Evolutionary conservation across 1,140 invertebrate genomes (phyloP), one percentile per base, ranked within the genome.

Genomic region (Aradophagus sp.): DNA sequence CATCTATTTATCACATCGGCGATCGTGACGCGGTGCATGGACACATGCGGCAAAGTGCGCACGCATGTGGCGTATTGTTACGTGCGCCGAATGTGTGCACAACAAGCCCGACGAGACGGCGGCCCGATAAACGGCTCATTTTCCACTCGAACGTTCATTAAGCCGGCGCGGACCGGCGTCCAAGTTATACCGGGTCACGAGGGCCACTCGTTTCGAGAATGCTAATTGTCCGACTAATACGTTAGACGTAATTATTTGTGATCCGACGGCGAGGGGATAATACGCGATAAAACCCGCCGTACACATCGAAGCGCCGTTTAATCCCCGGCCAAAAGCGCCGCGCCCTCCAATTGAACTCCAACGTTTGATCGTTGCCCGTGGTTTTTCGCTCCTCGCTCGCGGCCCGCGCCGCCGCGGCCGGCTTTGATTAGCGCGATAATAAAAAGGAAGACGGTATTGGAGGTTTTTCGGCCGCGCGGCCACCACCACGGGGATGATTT

Each of bases 131-230:
- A 71, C 59, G 53, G 67, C 67, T 65, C 59, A 65, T 63, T 71
- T 70, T 71, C 67, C 59, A 63, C 67, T 71, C 56, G 59, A 71
- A 26, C 47, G 59, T 71, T 71, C 67, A 71, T 71, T 71, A 63
- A 63, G 53, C 59, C 45, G 31, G 67, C 4, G 45, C 58, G 59
- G 65, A 63, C 67, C 59, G 53, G 65, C 53, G 65, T 52, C 47
- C 53, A 61, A 65, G 59, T 71, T 63, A 59, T 53, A 53, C 48
- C 55, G 47, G 39, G 68, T 59, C 47, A 42, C 59, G 39, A 29
- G 68, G 65, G 41, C 23, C 36, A 65, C 59, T 71, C 68, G 45
- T 71, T 71, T 65, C 53, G 47, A 59, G 59, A 65, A 65, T 59
- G 59, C 59, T 59, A 71, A 71, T 59, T 59, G 68, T 53, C 29